These are phyloP conservation scores for Drosophila littoralis DNA, from an alignment of 1,140 invertebrate species.

Conservation along the genomic window DNA sequence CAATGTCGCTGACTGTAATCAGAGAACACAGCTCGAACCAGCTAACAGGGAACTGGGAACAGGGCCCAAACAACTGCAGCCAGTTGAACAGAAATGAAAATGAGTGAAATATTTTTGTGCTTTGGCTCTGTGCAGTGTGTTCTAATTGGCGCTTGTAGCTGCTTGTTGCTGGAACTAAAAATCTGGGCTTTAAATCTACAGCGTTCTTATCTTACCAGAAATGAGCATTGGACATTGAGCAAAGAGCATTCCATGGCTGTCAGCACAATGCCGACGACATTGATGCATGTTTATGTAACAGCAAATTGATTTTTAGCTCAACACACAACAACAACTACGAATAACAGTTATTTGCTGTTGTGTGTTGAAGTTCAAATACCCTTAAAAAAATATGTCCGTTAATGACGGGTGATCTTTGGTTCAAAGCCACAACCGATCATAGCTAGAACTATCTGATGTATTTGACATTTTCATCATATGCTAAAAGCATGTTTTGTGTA, in stretches of 20 bases:
- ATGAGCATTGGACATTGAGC: slow-evolving; percentile 63
- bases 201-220: slow-evolving; percentile 74
- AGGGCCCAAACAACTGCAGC: slow-evolving; percentile 18
- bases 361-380: background rate
- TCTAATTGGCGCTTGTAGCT: slow-evolving; percentile 81
- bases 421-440: no score
- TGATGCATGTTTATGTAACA: slow-evolving; percentile 78
- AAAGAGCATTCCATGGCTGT: slow-evolving; percentile 66
- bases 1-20: slow-evolving; percentile 68
- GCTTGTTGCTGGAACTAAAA: slow-evolving; percentile 61
- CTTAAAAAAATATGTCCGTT: slow-evolving; percentile 9
- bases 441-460: no score
- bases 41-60: slow-evolving; percentile 44
- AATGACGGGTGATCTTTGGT: no score
- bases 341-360: background rate
- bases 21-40: slow-evolving; percentile 52
- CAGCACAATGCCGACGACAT: slow-evolving; percentile 52
- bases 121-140: slow-evolving; percentile 29
- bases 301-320: slow-evolving; percentile 71
- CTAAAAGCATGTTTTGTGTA: no score
- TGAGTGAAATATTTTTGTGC: slow-evolving; percentile 77
- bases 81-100: slow-evolving; percentile 60
- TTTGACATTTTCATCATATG: no score
- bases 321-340: slow-evolving; percentile 11
- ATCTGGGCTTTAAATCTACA: slow-evolving; percentile 55